Percentiles rank a stretch among this genome's conserved stretches.
phyloP scores from a whole-genome alignment of 2,113 vertebrate species.

The Noctilio leporinus region DNA sequence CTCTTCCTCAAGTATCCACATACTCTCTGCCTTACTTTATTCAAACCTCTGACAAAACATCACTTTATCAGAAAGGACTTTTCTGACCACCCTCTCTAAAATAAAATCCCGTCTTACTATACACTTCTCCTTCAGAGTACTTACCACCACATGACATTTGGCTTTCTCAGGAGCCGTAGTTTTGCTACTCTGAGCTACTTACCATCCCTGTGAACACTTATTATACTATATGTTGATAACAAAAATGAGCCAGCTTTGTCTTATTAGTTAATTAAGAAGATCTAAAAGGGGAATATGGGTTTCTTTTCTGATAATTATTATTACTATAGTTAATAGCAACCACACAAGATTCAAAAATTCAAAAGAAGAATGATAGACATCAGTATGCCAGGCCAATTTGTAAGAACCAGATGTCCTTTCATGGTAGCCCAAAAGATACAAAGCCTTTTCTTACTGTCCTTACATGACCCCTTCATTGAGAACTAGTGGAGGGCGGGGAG shows the following conservation, averaged over 20 bases:
- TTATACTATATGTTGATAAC: background rate
- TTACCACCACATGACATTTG: background rate
- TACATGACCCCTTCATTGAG: slow-evolving; percentile 57
- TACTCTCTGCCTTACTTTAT: background rate
- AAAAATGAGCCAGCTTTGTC: background rate
- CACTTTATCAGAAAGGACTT: background rate
- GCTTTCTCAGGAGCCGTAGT: too few relatives aligned
- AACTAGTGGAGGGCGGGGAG: background rate
- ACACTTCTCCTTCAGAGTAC: background rate
- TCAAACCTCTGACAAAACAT: background rate
- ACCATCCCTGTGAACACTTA: background rate
- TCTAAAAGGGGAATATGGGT: background rate
- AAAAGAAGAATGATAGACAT: background rate
- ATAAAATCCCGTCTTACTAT: background rate
- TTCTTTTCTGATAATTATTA: background rate
- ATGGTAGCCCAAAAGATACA: slow-evolving; percentile 40
- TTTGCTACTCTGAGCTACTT: background rate
- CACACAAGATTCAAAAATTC: background rate
- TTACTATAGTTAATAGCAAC: background rate
- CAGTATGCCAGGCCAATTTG: background rate
- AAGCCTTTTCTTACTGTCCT: slow-evolving; percentile 51
- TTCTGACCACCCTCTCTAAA: background rate
- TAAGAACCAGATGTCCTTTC: slow-evolving; percentile 41
- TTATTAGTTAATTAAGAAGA: background rate
- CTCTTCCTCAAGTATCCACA: background rate